Percentiles rank a stretch among this genome's conserved stretches.
Conservation (phyloP, 2,113 vertebrate genomes). For the Ahaetulla prasina region DNA sequence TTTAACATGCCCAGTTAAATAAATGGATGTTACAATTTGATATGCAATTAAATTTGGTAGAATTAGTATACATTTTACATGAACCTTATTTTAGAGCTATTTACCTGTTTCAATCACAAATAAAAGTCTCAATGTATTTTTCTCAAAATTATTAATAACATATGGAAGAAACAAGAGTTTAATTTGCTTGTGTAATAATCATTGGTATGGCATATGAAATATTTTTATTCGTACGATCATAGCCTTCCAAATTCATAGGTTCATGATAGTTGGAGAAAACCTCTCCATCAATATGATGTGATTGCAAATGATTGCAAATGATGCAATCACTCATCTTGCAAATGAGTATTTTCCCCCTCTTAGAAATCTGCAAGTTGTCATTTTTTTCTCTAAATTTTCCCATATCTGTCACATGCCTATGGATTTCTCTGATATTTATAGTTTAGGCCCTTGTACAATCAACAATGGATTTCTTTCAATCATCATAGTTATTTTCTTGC, state of each 20-base stretch:
- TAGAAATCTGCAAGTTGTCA: neutral
- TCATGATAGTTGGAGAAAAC: neutral
- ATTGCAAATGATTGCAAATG: neutral
- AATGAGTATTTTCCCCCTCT: neutral
- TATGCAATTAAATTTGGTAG: neutral
- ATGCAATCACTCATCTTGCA: too few relatives aligned
- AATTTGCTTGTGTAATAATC: neutral
- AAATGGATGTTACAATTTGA: neutral
- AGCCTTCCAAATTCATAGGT: neutral
- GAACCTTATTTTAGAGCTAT: neutral
- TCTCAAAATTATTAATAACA: neutral
- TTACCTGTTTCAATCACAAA: neutral
- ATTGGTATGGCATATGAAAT: neutral
- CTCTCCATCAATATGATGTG: neutral
- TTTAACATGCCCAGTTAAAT: neutral
- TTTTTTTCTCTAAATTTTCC: neutral
- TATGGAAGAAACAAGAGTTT: neutral
- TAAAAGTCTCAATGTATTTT: neutral
- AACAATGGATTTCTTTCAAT: neutral
- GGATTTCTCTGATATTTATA: neutral
- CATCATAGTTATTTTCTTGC: neutral
- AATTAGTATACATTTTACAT: neutral
- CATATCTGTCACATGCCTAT: neutral
- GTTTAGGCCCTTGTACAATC: neutral
- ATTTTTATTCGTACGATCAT: neutral